Conservation (phyloP, 2,888 invertebrate genomes). For the Lasius platythorax region DNA sequence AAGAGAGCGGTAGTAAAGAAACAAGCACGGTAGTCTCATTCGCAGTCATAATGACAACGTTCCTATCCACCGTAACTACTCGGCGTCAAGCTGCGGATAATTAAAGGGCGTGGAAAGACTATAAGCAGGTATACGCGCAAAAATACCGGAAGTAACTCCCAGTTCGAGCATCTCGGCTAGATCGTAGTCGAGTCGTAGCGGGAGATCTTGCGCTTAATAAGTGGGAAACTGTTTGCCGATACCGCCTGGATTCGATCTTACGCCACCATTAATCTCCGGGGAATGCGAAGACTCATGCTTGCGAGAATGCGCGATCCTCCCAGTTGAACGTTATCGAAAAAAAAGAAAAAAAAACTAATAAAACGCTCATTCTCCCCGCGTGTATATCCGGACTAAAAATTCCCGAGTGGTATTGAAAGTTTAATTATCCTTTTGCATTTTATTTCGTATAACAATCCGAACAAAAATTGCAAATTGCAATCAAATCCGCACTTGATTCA, state of each 20-base stretch:
- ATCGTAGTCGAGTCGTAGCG: slow-evolving; percentile 27
- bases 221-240: slow-evolving; percentile 55
- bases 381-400: neutral
- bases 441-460: neutral
- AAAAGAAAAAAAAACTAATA: neutral
- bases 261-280: slow-evolving; percentile 39
- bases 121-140: slow-evolving; percentile 53
- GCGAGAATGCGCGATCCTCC: slow-evolving; percentile 27
- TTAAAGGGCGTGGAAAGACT: slow-evolving; percentile 72
- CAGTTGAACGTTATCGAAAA: slow-evolving; percentile 14
- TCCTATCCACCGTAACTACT: slow-evolving; percentile 44
- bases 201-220: slow-evolving; percentile 41
- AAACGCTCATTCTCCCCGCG: neutral
- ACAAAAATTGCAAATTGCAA: neutral
- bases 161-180: slow-evolving; percentile 10
- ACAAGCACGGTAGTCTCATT: slow-evolving; percentile 41
- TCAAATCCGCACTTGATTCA: neutral
- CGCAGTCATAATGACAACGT: slow-evolving; percentile 62
- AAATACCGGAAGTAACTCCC: slow-evolving; percentile 60
- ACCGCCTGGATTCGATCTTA: slow-evolving; percentile 36
- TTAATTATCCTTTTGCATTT: slow-evolving; percentile 2
- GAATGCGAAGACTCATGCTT: slow-evolving; percentile 35
- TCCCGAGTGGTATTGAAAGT: neutral
- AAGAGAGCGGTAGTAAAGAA: slow-evolving; percentile 9
- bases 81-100: slow-evolving; percentile 62